Base-by-base conservation (phyloP, 2,888 invertebrate genomes). In the Pristionchus exspectatus region DNA sequence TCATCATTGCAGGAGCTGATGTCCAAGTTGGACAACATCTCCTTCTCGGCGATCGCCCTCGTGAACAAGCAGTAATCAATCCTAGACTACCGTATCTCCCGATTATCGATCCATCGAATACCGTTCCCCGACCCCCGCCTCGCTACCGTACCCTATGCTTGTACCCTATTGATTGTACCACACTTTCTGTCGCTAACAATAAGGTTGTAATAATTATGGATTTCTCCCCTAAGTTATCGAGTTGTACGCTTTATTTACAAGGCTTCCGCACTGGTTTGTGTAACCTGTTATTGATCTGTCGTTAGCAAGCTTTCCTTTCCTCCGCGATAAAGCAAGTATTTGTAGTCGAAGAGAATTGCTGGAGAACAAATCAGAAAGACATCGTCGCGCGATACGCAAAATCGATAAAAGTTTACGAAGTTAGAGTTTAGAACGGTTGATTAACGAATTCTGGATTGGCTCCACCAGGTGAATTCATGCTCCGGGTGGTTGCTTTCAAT, bases 31-130 rank as follows among this genome's bases (percentile, higher is more conserved):
- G 90, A 93, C 54, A 92, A 93, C 87, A 90, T 92, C 54, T 91
- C 91, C 21, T 94, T 94, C 91, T 92, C 92, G 56, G 94, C 94
- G 3, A 90, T 95, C 90, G 94, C 94, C n/a, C 90, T 94, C 27
- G 92, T 94, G 81, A 92, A 91, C 59, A 92, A 91, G 81, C 69
- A 87, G 30, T 89, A n/a, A 84, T 24, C 30, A 21, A 83, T 54
- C 83, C 27, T 7, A 9, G 74, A 38, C 74, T 74, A 74, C 74
- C 14, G 74, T 74, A 74, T 38, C 74, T 21, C 74, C 74, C 18
- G 7, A 38, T 27, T 50, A 50, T 50, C 44, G 44, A 50, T 9
- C 12, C 24, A 38, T 38, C 30, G 50, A 1, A n/a, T 50, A 84
- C 16, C 18, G 81, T 81, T 44, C 21, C 81, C 38, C 30, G 14